Evolutionary conservation across 2,113 vertebrate genomes (phyloP), one percentile per base, ranked within the genome.

Genomic region (Neolamprologus kungweensis): DNA sequence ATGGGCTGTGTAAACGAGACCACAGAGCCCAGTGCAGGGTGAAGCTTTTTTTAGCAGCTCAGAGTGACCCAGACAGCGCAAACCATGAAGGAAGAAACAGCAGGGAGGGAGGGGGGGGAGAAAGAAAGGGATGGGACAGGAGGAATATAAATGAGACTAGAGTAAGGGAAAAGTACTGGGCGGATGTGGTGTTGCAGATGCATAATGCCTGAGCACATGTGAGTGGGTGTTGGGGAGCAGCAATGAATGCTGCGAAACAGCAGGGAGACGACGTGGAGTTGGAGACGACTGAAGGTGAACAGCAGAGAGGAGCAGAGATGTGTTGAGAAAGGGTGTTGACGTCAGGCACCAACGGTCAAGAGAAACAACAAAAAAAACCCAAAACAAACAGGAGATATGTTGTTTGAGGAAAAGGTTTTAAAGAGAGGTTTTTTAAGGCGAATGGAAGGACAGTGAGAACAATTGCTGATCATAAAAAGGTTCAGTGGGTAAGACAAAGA

Each of bases 111-210:
- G 88, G 50, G 79, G 50, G 79, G 42, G 53, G 23, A 68, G 71
- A 16, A 58, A 58, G 47, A 84, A 81, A 51, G 23, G 21, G 82
- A 57, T 19, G 19, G 87, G 90, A 87, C 87, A 87, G 91, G 92
- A 58, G 93, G 94, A 92, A 95, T 94, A 93, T 92, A 93, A 93
- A 95, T 94, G 93, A 95, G 94, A 88, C 65, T 40, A 85, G 89
- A 93, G 94, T 85, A 87, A 92, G 95, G 95, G 95, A 96, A 96
- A 96, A 96, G 95, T 96, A 96, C 95, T 95, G 95, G 91, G 81
- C 23, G 87, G 84, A 87, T 94, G 92, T 88, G 87, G 57, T 50
- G 92, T 85, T 95, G 94, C 93, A 91, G 94, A 93, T 93, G 94
- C 88, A 92, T 93, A 95, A 94, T 90, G 91, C 87, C 63, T 60